These are phyloP conservation scores for Forbesichthys agassizii DNA, from an alignment of 2,113 vertebrate genomes.

Conservation along the genomic window DNA sequence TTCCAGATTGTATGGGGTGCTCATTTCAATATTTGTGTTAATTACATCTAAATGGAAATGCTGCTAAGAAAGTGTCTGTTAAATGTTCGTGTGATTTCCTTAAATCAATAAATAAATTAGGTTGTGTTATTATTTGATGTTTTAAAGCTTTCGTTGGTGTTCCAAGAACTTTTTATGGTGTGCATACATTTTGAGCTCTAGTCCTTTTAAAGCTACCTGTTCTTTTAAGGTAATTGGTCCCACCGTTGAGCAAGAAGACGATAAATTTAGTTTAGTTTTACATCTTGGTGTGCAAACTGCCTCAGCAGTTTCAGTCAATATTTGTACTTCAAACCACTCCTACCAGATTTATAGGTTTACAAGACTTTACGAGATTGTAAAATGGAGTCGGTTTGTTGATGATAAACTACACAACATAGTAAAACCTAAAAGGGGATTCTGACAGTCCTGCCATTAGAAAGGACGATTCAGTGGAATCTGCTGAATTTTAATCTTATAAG, in stretches of 20 bases:
- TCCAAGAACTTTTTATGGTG: neutral
- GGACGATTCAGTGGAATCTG: no score
- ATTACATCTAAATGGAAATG: neutral
- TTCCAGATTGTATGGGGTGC: neutral
- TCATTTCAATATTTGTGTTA: neutral
- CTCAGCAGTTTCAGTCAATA: constrained; percentile 16
- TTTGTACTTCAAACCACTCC: neutral
- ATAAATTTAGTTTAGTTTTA: neutral
- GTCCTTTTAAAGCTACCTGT: neutral
- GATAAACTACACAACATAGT: no score
- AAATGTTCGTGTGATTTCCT: neutral
- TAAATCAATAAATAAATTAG: no score
- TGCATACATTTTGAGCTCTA: no score
- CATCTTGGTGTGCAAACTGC: neutral
- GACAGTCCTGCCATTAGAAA: no score
- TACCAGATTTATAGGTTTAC: neutral
- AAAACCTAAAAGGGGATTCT: no score
- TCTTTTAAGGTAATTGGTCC: constrained; percentile 31
- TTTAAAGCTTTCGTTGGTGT: neutral
- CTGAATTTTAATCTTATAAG: no score
- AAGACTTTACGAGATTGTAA: no score
- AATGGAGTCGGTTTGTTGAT: no score
- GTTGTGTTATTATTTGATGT: no score
- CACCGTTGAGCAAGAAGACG: no score
- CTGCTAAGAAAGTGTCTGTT: neutral